Percentiles rank a stretch among this genome's conserved stretches.
These are phyloP conservation scores for Limnephilus lunatus DNA, from an alignment of 2,888 invertebrate species.

Conservation along the genomic window DNA sequence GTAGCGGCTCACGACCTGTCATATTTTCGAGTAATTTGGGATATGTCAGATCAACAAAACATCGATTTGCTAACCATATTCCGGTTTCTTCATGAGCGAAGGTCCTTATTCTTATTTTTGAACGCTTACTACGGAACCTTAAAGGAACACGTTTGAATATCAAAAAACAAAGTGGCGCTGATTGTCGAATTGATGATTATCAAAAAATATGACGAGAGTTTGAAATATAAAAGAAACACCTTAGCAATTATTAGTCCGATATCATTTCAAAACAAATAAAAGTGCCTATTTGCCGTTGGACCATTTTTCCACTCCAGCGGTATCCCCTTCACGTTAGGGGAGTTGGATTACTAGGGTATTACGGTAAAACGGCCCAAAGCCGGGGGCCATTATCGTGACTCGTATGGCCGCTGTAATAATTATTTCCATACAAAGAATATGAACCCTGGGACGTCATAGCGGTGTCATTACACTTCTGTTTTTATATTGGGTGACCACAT, in stretches of 20 bases:
- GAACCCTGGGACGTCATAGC: not conserved
- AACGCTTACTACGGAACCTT: too few relatives aligned
- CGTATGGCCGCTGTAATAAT: not conserved
- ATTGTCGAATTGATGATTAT: too few relatives aligned
- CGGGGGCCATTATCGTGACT: not conserved
- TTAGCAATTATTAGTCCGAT: not conserved
- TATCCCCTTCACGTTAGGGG: not conserved
- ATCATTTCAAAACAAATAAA: not conserved
- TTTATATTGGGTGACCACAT: not conserved
- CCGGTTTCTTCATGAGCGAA: too few relatives aligned
- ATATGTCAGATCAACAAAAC: too few relatives aligned
- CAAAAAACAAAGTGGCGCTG: too few relatives aligned
- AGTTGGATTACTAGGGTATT: not conserved
- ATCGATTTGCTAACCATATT: too few relatives aligned
- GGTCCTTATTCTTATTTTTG: too few relatives aligned
- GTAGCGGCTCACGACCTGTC: too few relatives aligned
- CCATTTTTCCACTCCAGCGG: not conserved
- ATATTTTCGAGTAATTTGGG: too few relatives aligned
- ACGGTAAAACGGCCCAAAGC: not conserved
- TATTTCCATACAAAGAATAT: not conserved
- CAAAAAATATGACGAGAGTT: not conserved
- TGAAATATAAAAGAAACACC: too few relatives aligned
- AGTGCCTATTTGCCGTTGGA: not conserved
- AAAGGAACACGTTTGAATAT: too few relatives aligned
- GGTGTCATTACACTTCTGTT: not conserved